phyloP scores from a whole-genome alignment of 2,113 vertebrate genomes.

The Crotalus viridis region DNA sequence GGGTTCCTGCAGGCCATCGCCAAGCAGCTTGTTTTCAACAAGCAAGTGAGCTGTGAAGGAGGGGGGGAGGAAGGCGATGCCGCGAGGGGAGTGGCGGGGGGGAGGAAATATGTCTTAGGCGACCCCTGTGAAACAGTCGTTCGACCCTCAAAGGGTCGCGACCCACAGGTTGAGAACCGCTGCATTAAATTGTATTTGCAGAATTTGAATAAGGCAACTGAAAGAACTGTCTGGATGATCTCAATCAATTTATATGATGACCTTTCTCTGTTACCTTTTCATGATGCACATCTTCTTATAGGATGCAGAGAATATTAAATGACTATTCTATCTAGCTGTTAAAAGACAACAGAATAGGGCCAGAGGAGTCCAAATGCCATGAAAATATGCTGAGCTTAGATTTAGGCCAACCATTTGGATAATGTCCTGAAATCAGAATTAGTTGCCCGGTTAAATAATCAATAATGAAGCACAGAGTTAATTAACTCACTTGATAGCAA shows the following conservation, averaged over 20 bases:
- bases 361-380: neutral
- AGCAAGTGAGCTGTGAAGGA: no score
- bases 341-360: neutral
- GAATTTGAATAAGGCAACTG: neutral
- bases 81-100: no score
- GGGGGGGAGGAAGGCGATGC: no score
- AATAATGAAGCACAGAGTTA: neutral
- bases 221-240: neutral
- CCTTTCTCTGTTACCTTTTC: neutral
- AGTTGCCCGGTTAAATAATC: neutral
- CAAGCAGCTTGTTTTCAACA: no score
- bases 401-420: neutral
- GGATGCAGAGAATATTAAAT: neutral
- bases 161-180: no score
- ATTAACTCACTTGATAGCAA: neutral
- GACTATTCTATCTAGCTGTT: neutral
- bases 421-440: neutral
- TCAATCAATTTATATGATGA: neutral
- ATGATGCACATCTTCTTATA: neutral
- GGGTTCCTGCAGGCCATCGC: no score
- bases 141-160: no score
- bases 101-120: no score
- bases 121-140: no score
- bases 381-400: neutral
- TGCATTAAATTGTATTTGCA: neutral